A percentile compares a stretch with the other conserved stretches of the same genome.
Evolutionary conservation across 2,113 vertebrate species (phyloP).

Genomic region (Chaetodon auriga): DNA sequence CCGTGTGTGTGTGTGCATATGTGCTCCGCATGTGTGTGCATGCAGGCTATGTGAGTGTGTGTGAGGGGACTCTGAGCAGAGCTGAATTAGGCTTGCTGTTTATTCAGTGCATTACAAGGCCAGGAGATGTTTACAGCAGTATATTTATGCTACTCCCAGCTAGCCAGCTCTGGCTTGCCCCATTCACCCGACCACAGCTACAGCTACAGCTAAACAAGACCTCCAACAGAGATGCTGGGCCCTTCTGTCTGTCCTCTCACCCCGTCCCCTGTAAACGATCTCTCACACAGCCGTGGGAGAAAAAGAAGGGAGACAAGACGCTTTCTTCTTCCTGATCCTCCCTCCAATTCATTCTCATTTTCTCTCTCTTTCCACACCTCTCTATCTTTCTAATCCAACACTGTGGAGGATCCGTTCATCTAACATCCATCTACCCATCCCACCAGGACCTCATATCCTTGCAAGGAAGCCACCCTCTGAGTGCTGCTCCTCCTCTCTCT

Average conservation of each 20-base stretch:
- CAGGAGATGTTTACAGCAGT: conserved; percentile 89
- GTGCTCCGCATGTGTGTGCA: conserved; percentile 28
- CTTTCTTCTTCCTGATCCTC: background rate
- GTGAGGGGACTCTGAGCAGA: conserved; percentile 72
- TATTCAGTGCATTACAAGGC: conserved; percentile 85
- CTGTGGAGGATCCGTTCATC: conserved; percentile 22
- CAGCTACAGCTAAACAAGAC: conserved; percentile 87
- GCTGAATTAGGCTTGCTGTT: conserved; percentile 84
- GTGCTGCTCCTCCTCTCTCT: conserved; percentile 43
- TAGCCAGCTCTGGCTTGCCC: conserved; percentile 76
- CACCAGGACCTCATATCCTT: conserved; percentile 48
- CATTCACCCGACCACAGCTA: conserved; percentile 70
- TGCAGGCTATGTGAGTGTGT: background rate
- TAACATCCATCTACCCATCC: conserved; percentile 27
- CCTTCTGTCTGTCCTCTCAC: conserved; percentile 51
- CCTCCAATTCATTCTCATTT: background rate
- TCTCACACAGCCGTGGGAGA: conserved; percentile 25
- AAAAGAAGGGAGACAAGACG: conserved; percentile 12
- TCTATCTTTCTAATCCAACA: conserved; percentile 19
- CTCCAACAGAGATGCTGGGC: conserved; percentile 83
- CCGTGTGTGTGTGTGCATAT: conserved; percentile 17
- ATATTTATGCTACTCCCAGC: conserved; percentile 87
- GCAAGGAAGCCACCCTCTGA: conserved; percentile 61
- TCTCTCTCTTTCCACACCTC: conserved; percentile 1
- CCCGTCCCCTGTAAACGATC: conserved; percentile 24